Conservation (phyloP, 2,113 vertebrate species). For the Tychaedon coryphoeus region DNA sequence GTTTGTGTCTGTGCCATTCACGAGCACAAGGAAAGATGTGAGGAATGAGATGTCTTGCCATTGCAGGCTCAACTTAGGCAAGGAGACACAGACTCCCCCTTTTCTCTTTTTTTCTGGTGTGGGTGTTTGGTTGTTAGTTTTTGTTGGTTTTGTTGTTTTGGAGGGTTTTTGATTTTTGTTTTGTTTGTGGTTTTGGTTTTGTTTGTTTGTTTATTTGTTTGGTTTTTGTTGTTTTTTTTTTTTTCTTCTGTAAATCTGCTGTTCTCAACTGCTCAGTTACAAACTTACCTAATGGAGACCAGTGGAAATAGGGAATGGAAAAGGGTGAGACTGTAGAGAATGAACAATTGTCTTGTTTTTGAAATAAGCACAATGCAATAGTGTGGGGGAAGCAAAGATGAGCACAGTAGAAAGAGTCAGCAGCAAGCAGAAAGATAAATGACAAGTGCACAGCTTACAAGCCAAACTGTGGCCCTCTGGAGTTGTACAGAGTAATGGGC, state of each 20-base stretch:
- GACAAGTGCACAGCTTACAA: neutral
- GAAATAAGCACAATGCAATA: neutral
- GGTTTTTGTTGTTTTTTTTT: fast-evolving
- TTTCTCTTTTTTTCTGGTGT: neutral
- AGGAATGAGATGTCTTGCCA: neutral
- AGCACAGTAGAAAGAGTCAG: neutral
- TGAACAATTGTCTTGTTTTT: neutral
- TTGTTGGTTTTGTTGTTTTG: neutral
- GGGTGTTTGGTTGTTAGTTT: neutral
- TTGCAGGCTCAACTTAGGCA: neutral
- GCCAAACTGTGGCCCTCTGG: neutral
- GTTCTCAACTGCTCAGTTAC: neutral
- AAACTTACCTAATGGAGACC: neutral
- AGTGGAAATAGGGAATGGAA: neutral
- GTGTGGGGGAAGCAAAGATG: neutral
- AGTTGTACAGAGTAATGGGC: neutral
- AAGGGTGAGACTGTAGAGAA: neutral
- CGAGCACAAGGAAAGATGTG: neutral
- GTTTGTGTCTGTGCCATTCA: neutral
- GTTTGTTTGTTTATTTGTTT: neutral
- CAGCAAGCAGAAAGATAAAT: neutral
- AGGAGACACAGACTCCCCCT: neutral
- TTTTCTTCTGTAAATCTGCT: neutral
- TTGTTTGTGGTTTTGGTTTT: neutral
- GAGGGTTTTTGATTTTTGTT: neutral